Conservation (phyloP, 2,113 vertebrate species). For the Okapia johnstoni region DNA sequence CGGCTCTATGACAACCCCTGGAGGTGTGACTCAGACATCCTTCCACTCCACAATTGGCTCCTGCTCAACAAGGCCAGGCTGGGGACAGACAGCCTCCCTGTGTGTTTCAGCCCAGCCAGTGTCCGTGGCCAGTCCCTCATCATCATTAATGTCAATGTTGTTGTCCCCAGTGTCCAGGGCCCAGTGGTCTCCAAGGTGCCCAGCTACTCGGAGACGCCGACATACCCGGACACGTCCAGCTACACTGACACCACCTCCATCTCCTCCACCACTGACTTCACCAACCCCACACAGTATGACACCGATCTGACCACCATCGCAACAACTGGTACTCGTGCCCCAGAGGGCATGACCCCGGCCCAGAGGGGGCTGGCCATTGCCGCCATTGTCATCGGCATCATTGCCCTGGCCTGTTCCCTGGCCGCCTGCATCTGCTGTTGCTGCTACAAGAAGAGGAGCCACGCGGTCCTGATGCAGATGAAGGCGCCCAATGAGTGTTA, state of each 20-base stretch:
- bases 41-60: conserved; percentile 88
- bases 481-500: conserved; percentile 78
- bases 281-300: rapidly evolving
- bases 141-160: conserved; percentile 60
- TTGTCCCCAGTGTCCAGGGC: background rate
- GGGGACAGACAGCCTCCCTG: conserved; percentile 70
- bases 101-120: conserved; percentile 81
- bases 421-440: conserved; percentile 75
- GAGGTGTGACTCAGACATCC: conserved; percentile 88
- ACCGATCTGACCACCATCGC: conserved; percentile 58
- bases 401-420: conserved; percentile 75
- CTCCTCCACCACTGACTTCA: background rate
- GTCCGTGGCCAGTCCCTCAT: conserved; percentile 76
- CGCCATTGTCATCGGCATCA: conserved; percentile 76
- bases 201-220: background rate
- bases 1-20: conserved; percentile 91
- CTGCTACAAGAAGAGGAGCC: conserved; percentile 78
- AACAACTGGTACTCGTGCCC: rapidly evolving
- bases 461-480: conserved; percentile 73
- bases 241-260: background rate
- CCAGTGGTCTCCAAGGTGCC: background rate
- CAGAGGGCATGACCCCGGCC: conserved; percentile 69
- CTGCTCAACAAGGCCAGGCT: conserved; percentile 77
- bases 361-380: conserved; percentile 80
- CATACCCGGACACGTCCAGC: background rate